Percentiles rank a stretch among this genome's conserved stretches.
phyloP scores from a whole-genome alignment of 2,888 invertebrate genomes.

The Cybosia mesomella region DNA sequence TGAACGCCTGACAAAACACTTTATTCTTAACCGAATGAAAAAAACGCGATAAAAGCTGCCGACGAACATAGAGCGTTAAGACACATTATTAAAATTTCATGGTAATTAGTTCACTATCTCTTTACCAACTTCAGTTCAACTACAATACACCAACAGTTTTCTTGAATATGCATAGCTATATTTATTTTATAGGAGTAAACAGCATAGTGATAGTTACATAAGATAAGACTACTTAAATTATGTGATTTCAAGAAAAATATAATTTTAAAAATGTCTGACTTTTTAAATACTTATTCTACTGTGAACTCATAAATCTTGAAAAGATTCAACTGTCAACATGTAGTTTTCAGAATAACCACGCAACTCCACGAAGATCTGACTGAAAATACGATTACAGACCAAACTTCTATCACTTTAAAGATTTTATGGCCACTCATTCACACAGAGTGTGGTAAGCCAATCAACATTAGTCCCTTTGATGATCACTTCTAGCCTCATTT shows the following conservation, averaged over 20 bases:
- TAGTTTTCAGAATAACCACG: constrained; percentile 53
- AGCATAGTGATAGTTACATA: background rate
- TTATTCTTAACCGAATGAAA: constrained; percentile 76
- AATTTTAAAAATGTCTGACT: too few species aligned
- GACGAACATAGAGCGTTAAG: constrained; percentile 32
- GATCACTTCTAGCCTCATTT: constrained; percentile 81
- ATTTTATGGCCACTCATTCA: constrained; percentile 38
- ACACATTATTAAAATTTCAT: background rate
- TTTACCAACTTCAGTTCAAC: background rate
- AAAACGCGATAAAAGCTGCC: constrained; percentile 61
- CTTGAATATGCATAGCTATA: background rate
- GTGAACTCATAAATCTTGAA: constrained; percentile 75
- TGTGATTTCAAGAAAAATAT: too few species aligned
- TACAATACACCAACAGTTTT: background rate
- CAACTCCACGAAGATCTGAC: constrained; percentile 16
- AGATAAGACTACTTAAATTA: background rate
- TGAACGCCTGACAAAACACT: constrained; percentile 82
- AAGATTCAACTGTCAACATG: constrained; percentile 64
- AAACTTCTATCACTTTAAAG: constrained; percentile 42
- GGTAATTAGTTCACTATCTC: background rate
- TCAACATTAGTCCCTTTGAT: constrained; percentile 82
- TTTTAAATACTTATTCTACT: constrained; percentile 27
- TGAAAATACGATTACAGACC: constrained; percentile 37
- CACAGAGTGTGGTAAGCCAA: constrained; percentile 69
- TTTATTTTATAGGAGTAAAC: background rate